These are phyloP conservation scores for Capitulum mitella DNA, from an alignment of 2,888 invertebrate species.

Conservation along the genomic window DNA sequence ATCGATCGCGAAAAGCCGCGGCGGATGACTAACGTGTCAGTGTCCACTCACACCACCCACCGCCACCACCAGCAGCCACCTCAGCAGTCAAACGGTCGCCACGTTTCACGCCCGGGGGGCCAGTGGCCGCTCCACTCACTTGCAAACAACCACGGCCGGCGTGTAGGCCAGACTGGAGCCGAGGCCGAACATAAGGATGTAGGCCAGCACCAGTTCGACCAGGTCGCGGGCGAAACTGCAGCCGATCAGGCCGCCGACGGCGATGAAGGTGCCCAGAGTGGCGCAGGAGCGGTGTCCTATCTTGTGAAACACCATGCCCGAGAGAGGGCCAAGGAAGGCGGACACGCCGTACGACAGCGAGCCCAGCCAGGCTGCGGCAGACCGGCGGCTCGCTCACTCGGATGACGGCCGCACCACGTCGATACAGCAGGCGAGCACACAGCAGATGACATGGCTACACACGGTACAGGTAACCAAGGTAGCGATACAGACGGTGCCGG, in stretches of 20 bases:
- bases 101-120: no score
- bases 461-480: neutral
- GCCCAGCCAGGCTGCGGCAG: neutral
- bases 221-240: neutral
- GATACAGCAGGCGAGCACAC: no score
- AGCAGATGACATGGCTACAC: no score
- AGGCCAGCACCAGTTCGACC: neutral
- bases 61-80: no score
- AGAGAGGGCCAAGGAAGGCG: neutral
- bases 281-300: neutral
- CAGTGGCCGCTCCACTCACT: no score
- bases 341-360: neutral
- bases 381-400: no score
- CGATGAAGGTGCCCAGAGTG: neutral
- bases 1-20: no score
- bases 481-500: no score
- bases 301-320: neutral
- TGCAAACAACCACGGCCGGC: conserved; percentile 1
- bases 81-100: no score
- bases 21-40: no score
- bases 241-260: conserved; percentile 1
- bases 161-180: conserved; percentile 7
- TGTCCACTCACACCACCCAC: no score
- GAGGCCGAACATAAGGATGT: neutral
- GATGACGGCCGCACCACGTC: no score